Base-by-base conservation (phyloP, 2,797 vertebrate species). In the Hyperoplus lanceolatus region DNA sequence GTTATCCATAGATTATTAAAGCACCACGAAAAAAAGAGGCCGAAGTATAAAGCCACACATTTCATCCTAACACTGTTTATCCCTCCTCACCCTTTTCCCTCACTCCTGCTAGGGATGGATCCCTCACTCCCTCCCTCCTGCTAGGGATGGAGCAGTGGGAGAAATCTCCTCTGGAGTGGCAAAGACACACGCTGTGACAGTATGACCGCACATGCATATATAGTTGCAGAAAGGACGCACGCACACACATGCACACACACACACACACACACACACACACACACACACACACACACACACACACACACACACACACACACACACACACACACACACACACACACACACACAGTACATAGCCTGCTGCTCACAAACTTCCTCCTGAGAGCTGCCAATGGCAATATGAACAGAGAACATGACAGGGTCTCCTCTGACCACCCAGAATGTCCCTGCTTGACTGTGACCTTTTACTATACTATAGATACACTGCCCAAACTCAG, bases 301-400 rank as follows among this genome's bases (percentile, higher is more conserved):
- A 59, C 21, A 58, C 45, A 53, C 70, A 79, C 55, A 65, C 39
- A 72, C 45, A 75, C 71, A 55, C 61, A 80, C 58, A 71, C 59
- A 80, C 55, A 72, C 43, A 59, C 29, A 58, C 41, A 53, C 70
- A 79, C 55, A 65, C 39, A 72, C 45, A 75, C 71, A 55, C 61
- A 80, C 55, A 71, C 56, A 80, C 55, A 72, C 43, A 59, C 36
- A 21, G 60, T 15, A 61, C 50, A 70, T 39, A 71, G 61, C 42
- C 70, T 60, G 43, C 57, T 45, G 51, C 54, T 65, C 39, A 51
- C 42, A 59, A 29, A 36, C 78, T 70, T 76, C 74, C 74, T 79
- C 78, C 87, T 73, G 75, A 89, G 81, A 88, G 76, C 69, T 87
- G 86, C 90, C 87, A 56, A 45, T 71, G 86, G 90, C 81, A 86